Evolutionary conservation across 2,113 vertebrate species (phyloP).

Genomic region (Pseudopodoces humilis): DNA sequence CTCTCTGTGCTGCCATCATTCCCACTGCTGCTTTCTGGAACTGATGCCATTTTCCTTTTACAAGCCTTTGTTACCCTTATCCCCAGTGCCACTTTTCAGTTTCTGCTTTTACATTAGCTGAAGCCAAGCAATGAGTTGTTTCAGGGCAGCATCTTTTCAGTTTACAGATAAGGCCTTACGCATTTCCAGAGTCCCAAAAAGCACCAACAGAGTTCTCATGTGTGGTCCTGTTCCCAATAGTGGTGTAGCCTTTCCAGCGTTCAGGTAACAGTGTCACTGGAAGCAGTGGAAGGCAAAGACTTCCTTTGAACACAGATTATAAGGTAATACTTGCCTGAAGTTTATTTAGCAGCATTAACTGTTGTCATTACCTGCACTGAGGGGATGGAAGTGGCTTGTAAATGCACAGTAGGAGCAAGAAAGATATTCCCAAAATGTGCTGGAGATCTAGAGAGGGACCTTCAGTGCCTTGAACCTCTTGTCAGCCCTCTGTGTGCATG

Average conservation of each 20-base stretch:
- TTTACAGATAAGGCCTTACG: not conserved
- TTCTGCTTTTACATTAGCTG: not conserved
- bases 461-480: not conserved
- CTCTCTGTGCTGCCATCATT: not conserved
- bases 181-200: not conserved
- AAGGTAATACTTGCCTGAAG: not conserved
- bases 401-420: not conserved
- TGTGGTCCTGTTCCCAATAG: not conserved
- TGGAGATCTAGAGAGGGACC: not conserved
- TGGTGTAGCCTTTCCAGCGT: not conserved
- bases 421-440: not conserved
- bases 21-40: not conserved
- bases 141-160: not conserved
- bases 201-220: accelerated
- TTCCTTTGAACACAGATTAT: not conserved
- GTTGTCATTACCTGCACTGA: not conserved
- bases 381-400: not conserved
- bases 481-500: accelerated
- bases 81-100: not conserved
- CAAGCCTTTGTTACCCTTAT: not conserved
- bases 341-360: not conserved
- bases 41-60: not conserved
- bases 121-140: not conserved
- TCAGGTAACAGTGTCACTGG: not conserved
- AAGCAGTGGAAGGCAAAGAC: not conserved